Conservation (phyloP, 1,140 invertebrate genomes). For the Amphibalanus amphitrite region DNA sequence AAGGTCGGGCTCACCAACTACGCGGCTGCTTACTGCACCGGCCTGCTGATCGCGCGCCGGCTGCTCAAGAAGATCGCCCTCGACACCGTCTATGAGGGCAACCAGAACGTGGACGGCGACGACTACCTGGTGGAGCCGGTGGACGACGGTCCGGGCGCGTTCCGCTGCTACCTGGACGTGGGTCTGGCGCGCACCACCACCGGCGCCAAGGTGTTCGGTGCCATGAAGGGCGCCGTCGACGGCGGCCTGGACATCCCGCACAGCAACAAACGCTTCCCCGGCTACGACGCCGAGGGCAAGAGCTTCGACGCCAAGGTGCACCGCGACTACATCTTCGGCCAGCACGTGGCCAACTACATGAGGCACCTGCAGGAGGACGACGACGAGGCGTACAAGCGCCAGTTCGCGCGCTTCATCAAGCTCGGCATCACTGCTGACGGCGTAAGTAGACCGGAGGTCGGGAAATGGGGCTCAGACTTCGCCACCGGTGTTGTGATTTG, state of each 20-base stretch:
- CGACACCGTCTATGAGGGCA: conserved; percentile 77
- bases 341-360: conserved; percentile 98
- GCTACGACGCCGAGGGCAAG: conserved; percentile 82
- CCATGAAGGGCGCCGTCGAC: conserved; percentile 98
- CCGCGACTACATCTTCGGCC: conserved; percentile 87
- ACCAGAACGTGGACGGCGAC: conserved; percentile 77
- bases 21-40: conserved; percentile 95
- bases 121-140: conserved; percentile 87
- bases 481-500: too few species aligned
- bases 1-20: conserved; percentile 98
- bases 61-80: conserved; percentile 82
- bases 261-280: conserved; percentile 83
- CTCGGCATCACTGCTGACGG: conserved; percentile 47
- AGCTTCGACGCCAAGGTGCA: conserved; percentile 90
- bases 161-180: conserved; percentile 92
- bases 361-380: conserved; percentile 76
- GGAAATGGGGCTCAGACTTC: too few species aligned
- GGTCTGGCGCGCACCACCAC: conserved; percentile 92
- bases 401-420: conserved; percentile 69
- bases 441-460: conserved; percentile 40
- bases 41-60: conserved; percentile 84
- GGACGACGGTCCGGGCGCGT: conserved; percentile 85
- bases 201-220: conserved; percentile 92
- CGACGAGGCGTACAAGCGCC: conserved; percentile 87
- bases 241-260: conserved; percentile 97